Evolutionary conservation across 2,113 vertebrate species (phyloP), one percentile per base, ranked within the genome.

Genomic region (Amblyopsis rosae): DNA sequence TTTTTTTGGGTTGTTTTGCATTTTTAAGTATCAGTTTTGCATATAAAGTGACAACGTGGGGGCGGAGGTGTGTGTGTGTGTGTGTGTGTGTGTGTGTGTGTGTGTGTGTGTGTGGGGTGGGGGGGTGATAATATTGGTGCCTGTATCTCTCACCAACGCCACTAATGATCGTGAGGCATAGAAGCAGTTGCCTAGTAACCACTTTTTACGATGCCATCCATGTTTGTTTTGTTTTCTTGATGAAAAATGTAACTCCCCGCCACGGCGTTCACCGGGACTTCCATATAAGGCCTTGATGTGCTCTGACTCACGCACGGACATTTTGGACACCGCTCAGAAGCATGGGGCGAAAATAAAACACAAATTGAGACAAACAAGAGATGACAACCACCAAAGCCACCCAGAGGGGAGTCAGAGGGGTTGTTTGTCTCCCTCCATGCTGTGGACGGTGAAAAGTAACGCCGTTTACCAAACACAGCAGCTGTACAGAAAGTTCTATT

Each of bases 131-230:
- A 71, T 79, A 62, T 81, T 73, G 82, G 82, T 73, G 72, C 73
- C 72, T 81, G 70, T 75, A 71, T 80, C 71, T 67, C 67, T 69
- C 72, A 70, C 76, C 81, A 80, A 81, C 83, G 80, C 82, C 80
- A 60, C 65, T 4, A 67, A 76, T 89, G 83, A 92, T 90, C 87
- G 87, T 84, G 72, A 83, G 87, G 73, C 76, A 65, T 62, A 67
- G 85, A 81, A 85, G 87, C 89, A 87, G 91, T 93, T 93, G 92
- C 93, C 85, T 91, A 82, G 93, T 90, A 92, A 93, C 91, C 73
- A 60, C 59, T 73, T 89, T 91, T 88, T 85, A 88, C 62, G 59
- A 91, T 84, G 77, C 86, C 81, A 85, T 86, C 84, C 76, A 67
- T 87, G 87, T 83, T 87, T 77, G 76, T 87, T 89, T 73, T 89